Conservation (phyloP, 2,888 invertebrate genomes). For the Drosophila parthenogenetica region DNA sequence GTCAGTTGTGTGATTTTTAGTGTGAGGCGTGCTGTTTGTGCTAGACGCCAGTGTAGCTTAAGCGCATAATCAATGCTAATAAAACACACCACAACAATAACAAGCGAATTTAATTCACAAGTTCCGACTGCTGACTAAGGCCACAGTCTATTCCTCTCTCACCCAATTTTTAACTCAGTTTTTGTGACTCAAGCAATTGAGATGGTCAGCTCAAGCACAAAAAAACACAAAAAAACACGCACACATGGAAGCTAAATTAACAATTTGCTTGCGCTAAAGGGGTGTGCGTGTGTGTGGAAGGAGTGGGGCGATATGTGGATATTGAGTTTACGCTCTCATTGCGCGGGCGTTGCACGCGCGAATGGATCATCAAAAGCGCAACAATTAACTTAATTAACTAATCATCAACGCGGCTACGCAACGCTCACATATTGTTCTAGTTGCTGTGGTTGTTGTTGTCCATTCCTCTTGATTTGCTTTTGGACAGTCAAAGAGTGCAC, state of each 20-base stretch:
- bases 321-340: conserved; percentile 33
- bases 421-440: conserved; percentile 13
- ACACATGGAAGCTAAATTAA: conserved; percentile 61
- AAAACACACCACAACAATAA: conserved; percentile 52
- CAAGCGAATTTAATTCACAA: conserved; percentile 71
- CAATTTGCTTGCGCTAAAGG: conserved; percentile 17
- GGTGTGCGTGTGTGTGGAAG: conserved; percentile 18
- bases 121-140: conserved; percentile 45
- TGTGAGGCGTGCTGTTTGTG: neutral
- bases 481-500: conserved; percentile 35
- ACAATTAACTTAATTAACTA: conserved; percentile 78
- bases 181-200: conserved; percentile 49
- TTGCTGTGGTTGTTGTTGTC: neutral
- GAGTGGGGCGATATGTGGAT: conserved; percentile 1
- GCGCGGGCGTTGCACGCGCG: conserved; percentile 72
- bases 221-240: conserved; percentile 7
- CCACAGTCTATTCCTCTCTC: neutral
- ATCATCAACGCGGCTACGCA: conserved; percentile 47
- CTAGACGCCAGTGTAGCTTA: conserved; percentile 24
- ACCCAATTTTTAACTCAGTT: conserved; percentile 25
- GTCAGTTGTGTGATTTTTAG: neutral
- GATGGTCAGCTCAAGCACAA: conserved; percentile 21
- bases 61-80: conserved; percentile 77
- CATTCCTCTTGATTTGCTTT: neutral
- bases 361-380: conserved; percentile 61